Evolutionary conservation across 2,888 invertebrate species (phyloP), one percentile per base, ranked within the genome.

Genomic region (Mamestra brassicae): DNA sequence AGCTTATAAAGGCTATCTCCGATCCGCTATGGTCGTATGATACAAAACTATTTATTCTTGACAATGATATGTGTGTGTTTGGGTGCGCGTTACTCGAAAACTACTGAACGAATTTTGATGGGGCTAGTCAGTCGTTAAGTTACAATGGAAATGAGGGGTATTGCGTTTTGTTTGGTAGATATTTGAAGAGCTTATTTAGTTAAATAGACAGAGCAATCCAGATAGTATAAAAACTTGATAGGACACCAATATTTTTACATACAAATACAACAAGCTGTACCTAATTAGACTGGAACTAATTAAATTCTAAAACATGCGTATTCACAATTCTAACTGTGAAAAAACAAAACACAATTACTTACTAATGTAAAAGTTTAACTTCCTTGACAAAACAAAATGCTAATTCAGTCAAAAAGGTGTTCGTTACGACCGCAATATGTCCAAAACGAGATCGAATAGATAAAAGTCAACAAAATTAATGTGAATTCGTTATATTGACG

Each of bases 401-500:
- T 78, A 86, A 86, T 86, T 50, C 36, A 58, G 42, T 66, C 74
- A 83, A 81, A 85, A 86, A 88, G 84, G 84, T 88, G 88, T 84
- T 71, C 58, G 74, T 80, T 83, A 82, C 83, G 76, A 77, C 83
- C 84, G 58, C 83, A 77, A 85, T 85, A 84, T 79, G 77, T 85
- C 76, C 73, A 76, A 81, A 75, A 74, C 73, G 79, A 82, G 85
- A 89, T 87, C 69, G 78, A 69, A 84, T 85, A 85, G 86, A 87
- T 86, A 83, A 79, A 77, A 70, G 74, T 54, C 76, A 72, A 85
- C 78, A 87, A 86, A 84, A 84, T 85, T 86, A 89, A 87, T 87
- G 88, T 80, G 78, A 64, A 69, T 91, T 91, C 91, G 91, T 91
- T 90, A 93, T 92, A 91, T 81, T 80, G 84, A 87, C 85, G 86